phyloP scores from a whole-genome alignment of 2,888 invertebrate species.

The Athalia cordata region DNA sequence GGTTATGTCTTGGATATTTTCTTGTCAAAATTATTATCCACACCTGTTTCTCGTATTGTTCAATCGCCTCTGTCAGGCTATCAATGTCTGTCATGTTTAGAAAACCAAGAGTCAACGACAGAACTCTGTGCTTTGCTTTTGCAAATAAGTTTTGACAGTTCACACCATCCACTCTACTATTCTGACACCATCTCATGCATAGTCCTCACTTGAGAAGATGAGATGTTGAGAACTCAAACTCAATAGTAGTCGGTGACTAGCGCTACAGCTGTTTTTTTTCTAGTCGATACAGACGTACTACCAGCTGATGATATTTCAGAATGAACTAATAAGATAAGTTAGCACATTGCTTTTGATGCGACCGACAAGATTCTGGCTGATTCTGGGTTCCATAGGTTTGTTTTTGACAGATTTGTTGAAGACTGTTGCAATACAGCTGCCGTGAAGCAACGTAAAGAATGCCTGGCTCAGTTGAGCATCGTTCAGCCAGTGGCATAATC shows the following conservation, averaged over 20 bases:
- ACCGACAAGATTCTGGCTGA: too few species aligned
- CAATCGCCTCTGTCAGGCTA: slow-evolving; percentile 60
- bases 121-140: neutral
- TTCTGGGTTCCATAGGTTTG: neutral
- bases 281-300: too few species aligned
- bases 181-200: too few species aligned
- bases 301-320: too few species aligned
- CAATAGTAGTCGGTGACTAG: too few species aligned
- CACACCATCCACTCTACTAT: neutral
- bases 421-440: neutral
- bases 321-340: too few species aligned
- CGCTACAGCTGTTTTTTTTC: too few species aligned
- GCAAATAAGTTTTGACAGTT: slow-evolving; percentile 18
- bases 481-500: slow-evolving; percentile 44
- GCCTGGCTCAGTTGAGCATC: slow-evolving; percentile 46
- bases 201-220: too few species aligned
- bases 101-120: neutral
- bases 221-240: too few species aligned
- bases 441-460: slow-evolving; percentile 29
- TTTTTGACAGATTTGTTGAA: slow-evolving; percentile 25
- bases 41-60: slow-evolving; percentile 68
- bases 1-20: neutral
- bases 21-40: neutral
- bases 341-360: too few species aligned
- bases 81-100: slow-evolving; percentile 59